A percentile compares a stretch with the other conserved stretches of the same genome.
Conservation (phyloP, 1,140 invertebrate species). For the Dryas iulia region DNA sequence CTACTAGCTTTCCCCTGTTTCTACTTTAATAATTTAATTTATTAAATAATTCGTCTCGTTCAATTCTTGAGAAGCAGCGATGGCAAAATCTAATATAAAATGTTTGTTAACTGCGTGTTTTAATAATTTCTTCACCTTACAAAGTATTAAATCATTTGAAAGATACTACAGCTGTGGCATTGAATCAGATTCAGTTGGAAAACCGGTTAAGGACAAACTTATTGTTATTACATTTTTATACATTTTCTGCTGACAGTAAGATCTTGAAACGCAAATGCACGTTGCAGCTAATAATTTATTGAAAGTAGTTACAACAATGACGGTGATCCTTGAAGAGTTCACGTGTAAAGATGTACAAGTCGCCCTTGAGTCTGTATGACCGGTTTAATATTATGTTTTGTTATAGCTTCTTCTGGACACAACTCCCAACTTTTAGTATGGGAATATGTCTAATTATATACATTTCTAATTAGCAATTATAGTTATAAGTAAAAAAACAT, state of each 20-base stretch:
- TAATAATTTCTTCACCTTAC: neutral
- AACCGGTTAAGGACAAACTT: neutral
- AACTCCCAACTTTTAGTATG: neutral
- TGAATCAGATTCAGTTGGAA: neutral
- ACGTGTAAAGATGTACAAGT: conserved; percentile 5
- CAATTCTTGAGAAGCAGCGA: no score
- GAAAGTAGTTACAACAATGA: conserved; percentile 12
- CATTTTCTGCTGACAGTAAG: neutral
- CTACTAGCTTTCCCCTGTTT: no score
- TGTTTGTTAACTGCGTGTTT: no score
- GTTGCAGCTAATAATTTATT: neutral
- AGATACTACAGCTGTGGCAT: neutral
- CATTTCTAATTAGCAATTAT: no score
- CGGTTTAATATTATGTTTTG: neutral
- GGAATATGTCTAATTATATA: no score
- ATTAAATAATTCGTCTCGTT: no score
- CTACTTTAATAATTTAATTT: no score
- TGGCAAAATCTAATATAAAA: no score
- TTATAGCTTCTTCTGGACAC: neutral
- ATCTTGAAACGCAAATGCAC: neutral
- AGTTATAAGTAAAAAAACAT: no score
- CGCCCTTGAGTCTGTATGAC: conserved; percentile 6
- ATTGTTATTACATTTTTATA: neutral
- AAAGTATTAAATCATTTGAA: neutral
- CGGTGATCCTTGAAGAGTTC: conserved; percentile 10